Evolutionary conservation across 2,888 invertebrate species (phyloP), one percentile per base, ranked within the genome.

Genomic region (Suillia variegata): DNA sequence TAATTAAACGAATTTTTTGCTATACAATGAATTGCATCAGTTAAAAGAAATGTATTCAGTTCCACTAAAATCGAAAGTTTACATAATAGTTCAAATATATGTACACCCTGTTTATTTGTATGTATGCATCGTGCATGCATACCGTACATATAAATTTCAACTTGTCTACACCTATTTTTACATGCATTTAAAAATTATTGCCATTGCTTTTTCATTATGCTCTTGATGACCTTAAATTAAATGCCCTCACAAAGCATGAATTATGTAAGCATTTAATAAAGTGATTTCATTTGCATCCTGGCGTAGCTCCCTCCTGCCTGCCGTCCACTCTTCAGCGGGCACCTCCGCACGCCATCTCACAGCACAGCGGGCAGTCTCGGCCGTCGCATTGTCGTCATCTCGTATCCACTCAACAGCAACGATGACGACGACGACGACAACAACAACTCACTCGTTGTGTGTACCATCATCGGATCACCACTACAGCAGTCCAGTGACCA

Each of bases 231-330:
- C 75, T 72, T 74, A 77, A 77, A 78, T 78, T 76, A 74, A 76
- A 73, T 76, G 77, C 73, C 72, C 75, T 70, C 68, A 62, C 64
- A 78, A 67, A 62, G 70, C 73, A 78, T 76, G 76, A 76, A 73
- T 78, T 76, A 78, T 76, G 78, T 77, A 77, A 76, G 78, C 76
- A 71, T 74, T 78, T 75, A 78, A 76, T 77, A 76, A 76, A 76
- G 77, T 76, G 73, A 77, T 74, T 71, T 71, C 74, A 77, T 77
- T 75, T 77, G 75, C 70, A 74, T 78, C 70, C 70, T 72, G 13
- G n/a, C 48, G 8, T 18, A 26, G 20, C 31, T 17, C 31, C n/a
- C 52, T 31, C 8, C 45, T 15, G 17, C 17, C 50, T 17, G 17
- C 24, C 20, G 10, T 45, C 38, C 26, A 3, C 54, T 12, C 13